Base-by-base conservation (phyloP, 2,888 invertebrate genomes). In the Hydriomena furcata region DNA sequence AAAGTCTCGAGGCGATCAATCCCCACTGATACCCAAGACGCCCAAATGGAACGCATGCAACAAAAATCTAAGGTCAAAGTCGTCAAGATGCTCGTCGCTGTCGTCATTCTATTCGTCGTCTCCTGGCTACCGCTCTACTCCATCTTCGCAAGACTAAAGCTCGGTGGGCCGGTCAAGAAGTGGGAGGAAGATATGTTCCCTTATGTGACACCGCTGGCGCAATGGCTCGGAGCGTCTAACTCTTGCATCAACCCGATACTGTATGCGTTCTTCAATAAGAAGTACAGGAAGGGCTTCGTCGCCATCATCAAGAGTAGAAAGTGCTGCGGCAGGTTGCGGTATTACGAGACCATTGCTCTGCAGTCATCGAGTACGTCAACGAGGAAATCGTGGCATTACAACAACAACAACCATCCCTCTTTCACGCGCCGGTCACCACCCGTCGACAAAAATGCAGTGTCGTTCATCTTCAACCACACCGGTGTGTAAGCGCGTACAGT, bases 191-290 rank as follows among this genome's bases (percentile, higher is more conserved):
- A 96, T 61, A 91, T 96, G 52, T 91, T 96, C 25, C 94, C 94
- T 34, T 93, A 95, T 11, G 94, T 95, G 1, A 95, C 96, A 10
- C 98, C 98, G 2, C 92, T 98, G 40, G 97, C 96, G 3, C 98
- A 97, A 78, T 97, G 96, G 97, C 89, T 98, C 35, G 98, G 98
- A 1, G 94, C 97, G 0, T 97, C 97, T 10, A 98, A 98, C 82
- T 97, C 97, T 11, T 98, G 98, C 91, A 97, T 98, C 73, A 98
- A 98, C 83, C 98, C 98, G 0, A 95, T 98, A 56, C 91, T 98
- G 48, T 98, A 98, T 81, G 97, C 97, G 1, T 98, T 97, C 87
- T 97, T 98, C 87, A 98, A 98, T 84, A 96, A 96, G 78, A 98
- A 98, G 80, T 98, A 96, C 82, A 92, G 98, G 7, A 93, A 95